Evolutionary conservation across 2,797 vertebrate species (phyloP).

Genomic region (Eurystomus glaucurus): DNA sequence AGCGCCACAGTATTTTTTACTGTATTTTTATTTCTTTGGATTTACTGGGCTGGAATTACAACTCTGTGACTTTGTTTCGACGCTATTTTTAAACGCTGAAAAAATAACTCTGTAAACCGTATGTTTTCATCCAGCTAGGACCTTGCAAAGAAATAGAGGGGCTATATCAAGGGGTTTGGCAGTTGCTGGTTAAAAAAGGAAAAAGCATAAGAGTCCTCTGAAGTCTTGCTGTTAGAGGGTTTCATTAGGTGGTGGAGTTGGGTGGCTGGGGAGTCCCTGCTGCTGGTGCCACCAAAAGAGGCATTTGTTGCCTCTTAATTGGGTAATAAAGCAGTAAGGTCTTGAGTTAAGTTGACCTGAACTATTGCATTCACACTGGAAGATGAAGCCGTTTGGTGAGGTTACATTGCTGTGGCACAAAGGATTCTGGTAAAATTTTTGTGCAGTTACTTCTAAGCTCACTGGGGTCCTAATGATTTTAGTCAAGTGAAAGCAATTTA

Average conservation of each 20-base stretch:
- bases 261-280: neutral
- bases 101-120: neutral
- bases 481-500: neutral
- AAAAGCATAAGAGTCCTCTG: neutral
- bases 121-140: neutral
- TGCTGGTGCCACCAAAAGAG: neutral
- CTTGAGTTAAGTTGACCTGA: neutral
- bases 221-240: neutral
- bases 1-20: neutral
- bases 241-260: neutral
- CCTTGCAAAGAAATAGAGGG: neutral
- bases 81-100: neutral
- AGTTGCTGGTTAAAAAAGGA: neutral
- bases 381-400: neutral
- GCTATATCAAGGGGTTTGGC: neutral
- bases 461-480: neutral
- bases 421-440: neutral
- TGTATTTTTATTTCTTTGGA: neutral
- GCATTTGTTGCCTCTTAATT: neutral
- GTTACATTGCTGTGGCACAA: neutral
- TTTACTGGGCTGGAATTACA: neutral
- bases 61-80: neutral
- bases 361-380: neutral
- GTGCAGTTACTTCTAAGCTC: neutral
- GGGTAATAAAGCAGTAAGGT: constrained; percentile 5